phyloP scores from a whole-genome alignment of 2,797 vertebrate species.

The Alcedo atthis region DNA sequence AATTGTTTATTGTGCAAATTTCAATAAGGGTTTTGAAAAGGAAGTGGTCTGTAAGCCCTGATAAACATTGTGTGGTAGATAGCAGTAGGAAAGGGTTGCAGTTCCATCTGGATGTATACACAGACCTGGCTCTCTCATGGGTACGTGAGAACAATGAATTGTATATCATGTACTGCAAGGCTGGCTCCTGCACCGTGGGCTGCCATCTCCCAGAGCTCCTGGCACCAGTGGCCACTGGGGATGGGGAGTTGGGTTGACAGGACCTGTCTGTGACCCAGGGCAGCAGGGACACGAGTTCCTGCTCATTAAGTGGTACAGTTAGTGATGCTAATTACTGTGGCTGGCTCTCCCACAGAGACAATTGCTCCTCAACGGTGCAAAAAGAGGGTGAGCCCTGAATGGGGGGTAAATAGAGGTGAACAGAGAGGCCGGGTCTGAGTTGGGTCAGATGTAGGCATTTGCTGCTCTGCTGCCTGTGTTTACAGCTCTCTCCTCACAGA shows the following conservation, averaged over 20 bases:
- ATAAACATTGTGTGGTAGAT: conserved; percentile 60
- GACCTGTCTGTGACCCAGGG: neutral
- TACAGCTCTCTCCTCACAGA: neutral
- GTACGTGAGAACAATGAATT: neutral
- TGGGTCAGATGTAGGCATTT: fast-evolving
- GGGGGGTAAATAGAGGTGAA: neutral
- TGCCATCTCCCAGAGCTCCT: neutral
- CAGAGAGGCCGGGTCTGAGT: fast-evolving
- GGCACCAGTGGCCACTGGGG: fast-evolving
- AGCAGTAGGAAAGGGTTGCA: conserved; percentile 44
- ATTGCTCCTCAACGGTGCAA: neutral
- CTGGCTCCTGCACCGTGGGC: neutral
- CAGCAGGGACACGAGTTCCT: neutral
- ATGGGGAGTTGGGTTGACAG: neutral
- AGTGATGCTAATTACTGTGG: neutral
- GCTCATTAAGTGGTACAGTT: neutral
- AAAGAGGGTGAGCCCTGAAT: neutral
- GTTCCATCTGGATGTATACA: conserved; percentile 49
- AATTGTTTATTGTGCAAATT: conserved; percentile 73
- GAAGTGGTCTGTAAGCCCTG: conserved; percentile 72
- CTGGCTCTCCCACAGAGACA: neutral
- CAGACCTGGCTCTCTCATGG: conserved; percentile 18
- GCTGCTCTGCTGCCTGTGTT: neutral
- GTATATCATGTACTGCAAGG: neutral
- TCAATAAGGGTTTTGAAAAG: conserved; percentile 67